Conservation (phyloP, 2,888 invertebrate species). For the Andrena hattorfiana region DNA sequence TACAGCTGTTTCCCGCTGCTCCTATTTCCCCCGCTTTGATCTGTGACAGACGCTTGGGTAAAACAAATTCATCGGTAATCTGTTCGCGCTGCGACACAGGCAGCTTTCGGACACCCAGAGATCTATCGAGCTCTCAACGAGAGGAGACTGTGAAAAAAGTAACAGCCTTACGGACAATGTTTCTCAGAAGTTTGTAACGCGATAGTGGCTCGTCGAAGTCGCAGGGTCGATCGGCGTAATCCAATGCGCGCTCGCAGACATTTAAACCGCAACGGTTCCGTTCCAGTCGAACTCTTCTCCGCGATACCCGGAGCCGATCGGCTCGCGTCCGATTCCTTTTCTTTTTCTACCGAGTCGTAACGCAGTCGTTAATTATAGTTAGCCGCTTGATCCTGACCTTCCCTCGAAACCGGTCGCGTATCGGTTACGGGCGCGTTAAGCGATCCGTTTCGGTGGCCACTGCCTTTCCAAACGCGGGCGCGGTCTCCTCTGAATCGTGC, state of each 20-base stretch:
- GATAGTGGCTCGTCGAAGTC: slow-evolving; percentile 49
- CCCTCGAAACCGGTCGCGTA: slow-evolving; percentile 33
- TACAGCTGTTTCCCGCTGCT: no score
- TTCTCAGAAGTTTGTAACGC: slow-evolving; percentile 47
- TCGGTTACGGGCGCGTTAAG: slow-evolving; percentile 21
- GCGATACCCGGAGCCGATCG: background rate
- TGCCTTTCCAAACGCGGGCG: no score
- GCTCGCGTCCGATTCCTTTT: background rate
- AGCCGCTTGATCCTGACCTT: slow-evolving; percentile 37
- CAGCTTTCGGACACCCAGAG: background rate
- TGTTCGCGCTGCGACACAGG: background rate
- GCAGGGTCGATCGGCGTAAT: slow-evolving; percentile 53
- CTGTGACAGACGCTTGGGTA: background rate
- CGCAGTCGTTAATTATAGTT: slow-evolving; percentile 36
- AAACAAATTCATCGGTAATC: background rate
- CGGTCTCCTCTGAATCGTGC: no score
- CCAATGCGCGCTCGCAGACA: slow-evolving; percentile 43
- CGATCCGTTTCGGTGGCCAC: slow-evolving; percentile 27
- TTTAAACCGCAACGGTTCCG: slow-evolving; percentile 50
- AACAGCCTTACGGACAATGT: slow-evolving; percentile 9
- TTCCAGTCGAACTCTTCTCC: slow-evolving; percentile 25
- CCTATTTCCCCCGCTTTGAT: background rate
- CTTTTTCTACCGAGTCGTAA: background rate
- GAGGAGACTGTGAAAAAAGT: slow-evolving; percentile 1
- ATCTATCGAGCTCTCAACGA: slow-evolving; percentile 10